phyloP scores from a whole-genome alignment of 2,797 vertebrate species.

The Sebastes paucispinis region DNA sequence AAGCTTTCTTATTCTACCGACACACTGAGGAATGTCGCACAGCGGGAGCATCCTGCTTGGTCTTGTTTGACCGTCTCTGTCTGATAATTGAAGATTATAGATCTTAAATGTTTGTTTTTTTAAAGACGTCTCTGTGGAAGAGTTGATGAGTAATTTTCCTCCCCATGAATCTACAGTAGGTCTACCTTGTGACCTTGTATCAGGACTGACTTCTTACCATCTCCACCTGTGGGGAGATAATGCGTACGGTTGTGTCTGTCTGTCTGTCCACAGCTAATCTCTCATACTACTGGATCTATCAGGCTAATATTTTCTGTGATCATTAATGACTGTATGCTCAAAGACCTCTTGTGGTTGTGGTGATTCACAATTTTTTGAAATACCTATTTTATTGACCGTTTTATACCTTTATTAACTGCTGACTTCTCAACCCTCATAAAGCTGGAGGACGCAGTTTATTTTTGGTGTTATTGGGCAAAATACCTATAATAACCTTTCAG shows the following conservation, averaged over 20 bases:
- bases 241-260: neutral
- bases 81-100: neutral
- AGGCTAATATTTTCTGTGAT: neutral
- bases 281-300: neutral
- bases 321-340: neutral
- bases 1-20: neutral
- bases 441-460: too few species aligned
- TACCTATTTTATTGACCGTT: neutral
- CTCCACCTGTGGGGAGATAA: neutral
- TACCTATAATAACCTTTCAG: too few species aligned
- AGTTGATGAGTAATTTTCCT: neutral
- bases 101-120: neutral
- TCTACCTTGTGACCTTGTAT: neutral
- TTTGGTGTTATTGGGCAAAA: too few species aligned
- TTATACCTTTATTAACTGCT: neutral
- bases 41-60: neutral
- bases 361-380: neutral
- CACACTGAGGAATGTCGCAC: neutral
- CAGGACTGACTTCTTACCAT: neutral
- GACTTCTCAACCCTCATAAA: neutral
- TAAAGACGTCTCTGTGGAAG: neutral
- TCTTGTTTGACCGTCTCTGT: neutral
- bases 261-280: neutral
- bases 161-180: neutral
- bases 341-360: neutral